These are phyloP conservation scores for Halichoeres trimaculatus DNA, from an alignment of 2,113 vertebrate genomes.

Conservation along the genomic window DNA sequence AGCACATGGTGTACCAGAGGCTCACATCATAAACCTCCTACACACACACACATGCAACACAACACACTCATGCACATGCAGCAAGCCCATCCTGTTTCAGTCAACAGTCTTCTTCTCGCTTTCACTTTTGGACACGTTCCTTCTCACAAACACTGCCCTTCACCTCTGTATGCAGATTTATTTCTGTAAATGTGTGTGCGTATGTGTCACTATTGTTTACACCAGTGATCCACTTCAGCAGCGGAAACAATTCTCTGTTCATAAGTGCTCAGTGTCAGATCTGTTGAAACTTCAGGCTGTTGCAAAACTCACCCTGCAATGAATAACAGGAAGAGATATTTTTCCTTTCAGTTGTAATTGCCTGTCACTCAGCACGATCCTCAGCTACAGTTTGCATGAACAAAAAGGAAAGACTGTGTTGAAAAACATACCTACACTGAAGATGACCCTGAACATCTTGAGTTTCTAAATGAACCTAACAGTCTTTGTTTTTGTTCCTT, in stretches of 20 bases:
- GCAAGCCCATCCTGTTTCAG: slow-evolving; percentile 25
- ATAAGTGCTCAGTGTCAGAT: slow-evolving; percentile 40
- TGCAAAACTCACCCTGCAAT: slow-evolving; percentile 52
- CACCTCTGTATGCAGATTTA: neutral
- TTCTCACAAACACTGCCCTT: slow-evolving; percentile 5
- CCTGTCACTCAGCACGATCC: slow-evolving; percentile 36
- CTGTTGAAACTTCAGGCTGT: slow-evolving; percentile 48
- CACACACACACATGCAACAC: slow-evolving; percentile 9
- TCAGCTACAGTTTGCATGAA: slow-evolving; percentile 14
- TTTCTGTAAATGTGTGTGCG: slow-evolving; percentile 4
- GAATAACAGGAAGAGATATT: slow-evolving; percentile 70
- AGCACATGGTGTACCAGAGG: slow-evolving; percentile 62
- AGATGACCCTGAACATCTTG: neutral
- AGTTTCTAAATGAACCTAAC: neutral
- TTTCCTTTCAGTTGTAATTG: slow-evolving; percentile 48
- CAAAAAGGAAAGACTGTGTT: neutral
- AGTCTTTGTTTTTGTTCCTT: neutral
- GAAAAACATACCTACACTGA: neutral
- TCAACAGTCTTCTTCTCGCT: slow-evolving; percentile 10
- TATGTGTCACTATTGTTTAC: slow-evolving; percentile 24
- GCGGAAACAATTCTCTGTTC: slow-evolving; percentile 44
- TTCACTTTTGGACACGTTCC: slow-evolving; percentile 15
- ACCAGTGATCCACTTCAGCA: slow-evolving; percentile 41
- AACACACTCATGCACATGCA: slow-evolving; percentile 3
- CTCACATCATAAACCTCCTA: slow-evolving; percentile 25